Evolutionary conservation across 2,888 invertebrate species (phyloP), one percentile per base, ranked within the genome.

Genomic region (Ophioninae sp.): DNA sequence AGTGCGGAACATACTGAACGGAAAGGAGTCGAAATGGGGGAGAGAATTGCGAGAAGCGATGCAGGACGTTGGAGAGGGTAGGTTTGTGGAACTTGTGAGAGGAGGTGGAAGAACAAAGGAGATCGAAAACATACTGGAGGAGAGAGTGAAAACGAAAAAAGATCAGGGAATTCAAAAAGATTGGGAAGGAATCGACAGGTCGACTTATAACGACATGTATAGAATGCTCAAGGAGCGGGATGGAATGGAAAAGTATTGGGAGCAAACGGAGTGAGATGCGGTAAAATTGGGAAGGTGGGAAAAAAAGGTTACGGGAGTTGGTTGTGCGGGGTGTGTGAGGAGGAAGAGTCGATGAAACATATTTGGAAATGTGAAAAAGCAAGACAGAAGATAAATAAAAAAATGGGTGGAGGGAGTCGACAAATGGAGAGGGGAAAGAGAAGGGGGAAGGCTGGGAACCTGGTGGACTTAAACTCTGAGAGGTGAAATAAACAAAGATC

Each of bases 191-290:
- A 58, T 59, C 13, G 67, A 76, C 5, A 59, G 59, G 37, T 74
- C 80, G 6, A 22, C 37, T 23, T 79, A 37, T 30, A 67, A 22
- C 8, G 20, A 17, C 1, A 41, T 22, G 13, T 78, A 69, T 61
- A 59, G 37, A 37, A 41, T 59, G 58, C 63, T 78, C 2, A 78
- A 78, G 22, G 22, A 39, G 10, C 23, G 17, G n/a, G 6, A 20
- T 13, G 80, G 51, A 10, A 56, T 23, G 69, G 69, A 69, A 44
- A 61, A 41, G 20, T 69, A 61, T 37, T 78, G 78, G 61, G 63
- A n/a, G 1, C 69, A 59, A 9, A 23, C n/a, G 39, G 63, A 30
- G 1, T 30, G 30, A 30, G 30, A 30, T 30, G 30, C 30, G 30
- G 2, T 3, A 30, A 30, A 2, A 30, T 30, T 30, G 30, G 30